A percentile compares a stretch with the other conserved stretches of the same genome.
These are phyloP conservation scores for Cephus spinipes DNA, from an alignment of 2,888 invertebrate species.

Conservation along the genomic window DNA sequence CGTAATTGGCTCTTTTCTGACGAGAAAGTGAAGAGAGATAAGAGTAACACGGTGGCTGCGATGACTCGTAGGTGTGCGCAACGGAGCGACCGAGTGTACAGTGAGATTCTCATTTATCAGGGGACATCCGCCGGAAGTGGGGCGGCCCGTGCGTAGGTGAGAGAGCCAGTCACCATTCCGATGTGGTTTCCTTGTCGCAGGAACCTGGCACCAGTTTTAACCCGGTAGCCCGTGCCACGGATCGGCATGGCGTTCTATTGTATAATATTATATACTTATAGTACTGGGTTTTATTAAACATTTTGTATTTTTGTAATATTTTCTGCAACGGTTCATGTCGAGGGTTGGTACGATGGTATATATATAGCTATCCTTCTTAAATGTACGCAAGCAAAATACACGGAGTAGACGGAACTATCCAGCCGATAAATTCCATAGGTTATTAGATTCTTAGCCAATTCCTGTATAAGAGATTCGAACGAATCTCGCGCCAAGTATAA, in stretches of 20 bases:
- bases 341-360: not conserved
- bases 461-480: not conserved
- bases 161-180: conserved; percentile 16
- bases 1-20: not conserved
- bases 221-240: not conserved
- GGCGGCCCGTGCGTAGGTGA: conserved; percentile 62
- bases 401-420: conserved; percentile 28
- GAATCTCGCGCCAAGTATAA: not conserved
- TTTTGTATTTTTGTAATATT: not conserved
- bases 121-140: conserved; percentile 65
- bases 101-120: conserved; percentile 64
- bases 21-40: not conserved
- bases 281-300: not conserved
- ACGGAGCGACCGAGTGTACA: conserved; percentile 32
- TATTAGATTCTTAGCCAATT: conserved; percentile 45
- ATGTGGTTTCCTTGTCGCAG: conserved; percentile 5
- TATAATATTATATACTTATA: not conserved
- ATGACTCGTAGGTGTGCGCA: conserved; percentile 31
- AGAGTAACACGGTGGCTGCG: not conserved
- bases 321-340: not conserved
- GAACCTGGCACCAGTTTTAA: not conserved
- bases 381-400: not conserved
- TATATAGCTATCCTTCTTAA: not conserved
- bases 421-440: conserved; percentile 58
- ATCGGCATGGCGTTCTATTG: not conserved